Evolutionary conservation across 1,140 invertebrate species (phyloP), one percentile per base, ranked within the genome.

Genomic region (Heliothis virescens): DNA sequence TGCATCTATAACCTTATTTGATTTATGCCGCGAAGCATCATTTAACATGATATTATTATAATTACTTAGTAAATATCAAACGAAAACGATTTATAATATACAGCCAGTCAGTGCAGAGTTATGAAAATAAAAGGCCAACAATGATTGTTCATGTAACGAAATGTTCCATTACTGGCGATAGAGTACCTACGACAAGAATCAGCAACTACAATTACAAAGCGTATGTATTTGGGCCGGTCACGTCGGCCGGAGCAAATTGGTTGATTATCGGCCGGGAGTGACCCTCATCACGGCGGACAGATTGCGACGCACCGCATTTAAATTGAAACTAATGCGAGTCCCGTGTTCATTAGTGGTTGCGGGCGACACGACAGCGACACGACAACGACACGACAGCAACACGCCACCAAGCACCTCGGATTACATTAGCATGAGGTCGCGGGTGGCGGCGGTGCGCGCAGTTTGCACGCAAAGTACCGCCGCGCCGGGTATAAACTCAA

Each of bases 201-300:
- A 63, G 12, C 62, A 41, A 63, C 29, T n/a, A 10, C 41, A 47
- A 63, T 63, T 29, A 47, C 62, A 63, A 63, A 63, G 29, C 34
- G 5, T 47, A n/a, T 16, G n/a, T 63, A 63, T 63, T 41, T 1
- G 62, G 62, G 34, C 10, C 4, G 62, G 62, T 63, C 62, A 47
- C 29, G 62, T 16, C 60, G 71, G 15, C 13, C 29, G 29, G 52
- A 53, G 9, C 29, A 41, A 41, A 63, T 63, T 63, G 29, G 29
- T 47, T 63, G 62, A 47, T 47, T 63, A 63, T 63, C 26, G 57
- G 57, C 26, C n/a, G 26, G 29, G 60, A 15, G 60, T 16, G 5
- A 63, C 62, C 62, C 62, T 63, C 60, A 41, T 63, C 62, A 63
- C 15, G 11, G 62, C 62, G 57, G 62, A 63, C 62, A 63, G 62